Base-by-base conservation (phyloP, 2,113 vertebrate species). In the Capreolus pygargus region DNA sequence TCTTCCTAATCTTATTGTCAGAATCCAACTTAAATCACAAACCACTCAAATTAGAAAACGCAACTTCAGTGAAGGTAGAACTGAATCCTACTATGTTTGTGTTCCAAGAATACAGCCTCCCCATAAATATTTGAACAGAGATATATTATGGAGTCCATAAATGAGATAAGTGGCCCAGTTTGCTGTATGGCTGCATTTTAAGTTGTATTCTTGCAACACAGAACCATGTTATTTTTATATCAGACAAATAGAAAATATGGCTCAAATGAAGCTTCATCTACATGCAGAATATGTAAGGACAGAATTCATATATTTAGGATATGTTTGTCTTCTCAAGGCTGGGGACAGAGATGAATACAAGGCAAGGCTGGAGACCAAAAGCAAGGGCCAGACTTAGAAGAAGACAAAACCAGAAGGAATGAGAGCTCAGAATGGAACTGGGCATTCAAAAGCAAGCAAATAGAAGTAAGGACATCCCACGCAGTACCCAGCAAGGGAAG, bases 121-220 rank as follows among this genome's bases (percentile, higher is more conserved):
- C 27, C 54, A 78, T 55, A 91, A 89, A 78, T 60, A 78, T 87
- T 47, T 95, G 36, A 94, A 76, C 1, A 57, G 54, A 28, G 16
- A 15, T 60, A 85, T 55, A 33, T 79, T 70, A 94, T 61, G n/a
- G 19, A 74, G 74, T 89, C 58, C 45, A 89, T 58, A 92, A 87
- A 90, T 83, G 28, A 84, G 11, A 43, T 39, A 64, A 64, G 39
- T 47, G 12, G 12, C 60, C 74, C 83, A 43, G 58, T 94, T 96
- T 97, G n/a, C 79, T 90, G 94, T 96, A 74, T 27, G 81, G 70
- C 43, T 94, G 11, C 11, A 96, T 33, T 36, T 81, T 87, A 89
- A 33, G 13, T 27, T 85, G 8, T 57, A 58, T 86, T 93, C 39
- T 89, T 96, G 84, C 64, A 92, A 84, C 47, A 92, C 7, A 91